phyloP scores from a whole-genome alignment of 2,797 vertebrate genomes.

The Glossophaga mutica region DNA sequence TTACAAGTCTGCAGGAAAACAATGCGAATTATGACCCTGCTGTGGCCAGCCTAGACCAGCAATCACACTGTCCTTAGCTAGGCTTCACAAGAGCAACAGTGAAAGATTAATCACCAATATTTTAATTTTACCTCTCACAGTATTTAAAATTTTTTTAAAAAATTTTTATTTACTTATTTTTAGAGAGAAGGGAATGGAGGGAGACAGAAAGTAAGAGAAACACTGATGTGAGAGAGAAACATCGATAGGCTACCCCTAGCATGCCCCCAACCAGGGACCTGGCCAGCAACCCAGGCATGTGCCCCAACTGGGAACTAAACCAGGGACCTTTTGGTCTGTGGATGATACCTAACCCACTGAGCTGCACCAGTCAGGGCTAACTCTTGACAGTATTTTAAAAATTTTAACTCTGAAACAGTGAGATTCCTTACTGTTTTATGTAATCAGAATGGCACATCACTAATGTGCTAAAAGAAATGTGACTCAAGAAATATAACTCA shows the following conservation, averaged over 20 bases:
- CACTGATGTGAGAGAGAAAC: no score
- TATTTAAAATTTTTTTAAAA: background rate
- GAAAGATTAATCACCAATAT: slow-evolving; percentile 67
- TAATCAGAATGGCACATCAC: slow-evolving; percentile 80
- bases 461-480: slow-evolving; percentile 87
- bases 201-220: no score
- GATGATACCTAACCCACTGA: no score
- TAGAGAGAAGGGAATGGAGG: no score
- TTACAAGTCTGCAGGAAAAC: slow-evolving; percentile 61
- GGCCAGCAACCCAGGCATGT: no score
- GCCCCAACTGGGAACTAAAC: no score
- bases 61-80: slow-evolving; percentile 53
- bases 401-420: slow-evolving; percentile 87
- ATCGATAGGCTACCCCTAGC: no score
- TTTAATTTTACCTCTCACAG: slow-evolving; percentile 85
- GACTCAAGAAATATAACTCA: slow-evolving; percentile 82
- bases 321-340: no score
- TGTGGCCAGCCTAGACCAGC: background rate
- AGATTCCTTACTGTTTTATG: slow-evolving; percentile 85
- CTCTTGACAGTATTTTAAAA: slow-evolving; percentile 81
- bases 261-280: no score
- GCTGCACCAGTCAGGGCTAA: slow-evolving; percentile 70
- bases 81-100: slow-evolving; percentile 23
- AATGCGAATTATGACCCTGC: slow-evolving; percentile 62
- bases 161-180: no score